Evolutionary conservation across 1,140 invertebrate genomes (phyloP).

Genomic region (Pomacea maculata): DNA sequence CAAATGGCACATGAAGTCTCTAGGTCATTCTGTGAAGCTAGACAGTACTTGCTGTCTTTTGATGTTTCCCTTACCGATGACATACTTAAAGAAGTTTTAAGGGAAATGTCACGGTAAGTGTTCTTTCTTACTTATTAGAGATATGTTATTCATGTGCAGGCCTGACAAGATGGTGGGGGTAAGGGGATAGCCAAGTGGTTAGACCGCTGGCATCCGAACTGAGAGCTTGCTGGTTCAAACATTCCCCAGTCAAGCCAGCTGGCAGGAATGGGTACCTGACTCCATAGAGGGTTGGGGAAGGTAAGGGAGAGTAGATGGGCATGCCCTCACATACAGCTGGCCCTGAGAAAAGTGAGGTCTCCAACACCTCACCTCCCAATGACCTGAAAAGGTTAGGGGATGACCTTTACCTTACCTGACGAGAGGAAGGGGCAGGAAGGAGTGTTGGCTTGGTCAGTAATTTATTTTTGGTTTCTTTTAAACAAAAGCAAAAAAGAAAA

Average conservation of each 20-base stretch:
- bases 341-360: too few relatives aligned
- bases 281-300: too few relatives aligned
- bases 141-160: neutral
- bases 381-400: too few relatives aligned
- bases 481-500: neutral
- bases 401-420: neutral
- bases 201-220: too few relatives aligned
- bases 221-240: too few relatives aligned
- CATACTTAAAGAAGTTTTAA: neutral
- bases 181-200: too few relatives aligned
- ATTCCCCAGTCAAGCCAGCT: too few relatives aligned
- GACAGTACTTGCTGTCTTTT: neutral
- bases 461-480: neutral
- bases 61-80: neutral
- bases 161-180: too few relatives aligned
- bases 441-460: neutral
- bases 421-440: neutral
- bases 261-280: too few relatives aligned
- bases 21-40: constrained; percentile 1
- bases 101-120: constrained; percentile 1
- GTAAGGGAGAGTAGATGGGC: too few relatives aligned
- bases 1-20: neutral
- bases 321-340: too few relatives aligned
- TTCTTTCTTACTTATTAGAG: neutral
- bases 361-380: too few relatives aligned